Evolutionary conservation across 1,140 invertebrate genomes (phyloP), one percentile per base, ranked within the genome.

Genomic region (Manduca sexta): DNA sequence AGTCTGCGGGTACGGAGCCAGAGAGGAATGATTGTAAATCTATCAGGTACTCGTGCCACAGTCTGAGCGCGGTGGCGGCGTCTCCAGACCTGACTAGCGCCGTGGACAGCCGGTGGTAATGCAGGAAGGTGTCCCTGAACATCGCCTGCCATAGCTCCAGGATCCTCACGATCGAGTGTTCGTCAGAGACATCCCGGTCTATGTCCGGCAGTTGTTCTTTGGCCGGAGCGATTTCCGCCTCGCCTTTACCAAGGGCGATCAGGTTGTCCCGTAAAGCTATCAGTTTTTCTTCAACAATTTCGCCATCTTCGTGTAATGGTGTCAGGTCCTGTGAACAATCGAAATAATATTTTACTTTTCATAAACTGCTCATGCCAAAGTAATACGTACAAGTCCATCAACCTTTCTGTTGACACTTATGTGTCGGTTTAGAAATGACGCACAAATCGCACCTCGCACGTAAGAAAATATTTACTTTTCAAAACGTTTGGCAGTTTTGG

Each of bases 81-180:
- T 95, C 93, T 63, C 94, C 92, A 17, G 92, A 92, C 49, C 90
- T 89, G 0, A 94, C 90, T 10, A 97, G 81, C 1, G 92, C 88
- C 1, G 91, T 90, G 31, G 94, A 96, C 13, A 96, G 76, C 37
- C 93, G 88, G 61, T 96, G 92, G 66, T 97, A 96, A 57, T 95
- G 92, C 50, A 93, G 89, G 89, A 97, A 94, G 8, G 94, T 96
- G 53, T 95, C 92, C 41, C 93, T 90, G 84, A 97, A 96, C 45
- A 95, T 93, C 45, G 91, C 90, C 68, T 96, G 94, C 94, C 95
- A 96, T 51, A 95, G 78, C 66, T 94, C 90, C 12, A 94, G 70
- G 10, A 93, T 91, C 64, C 92, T 90, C 0, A 93, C 88, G 5
- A 93, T 90, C 1, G 92, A 91, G 8, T 90, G 89, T 62, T 92